A percentile compares a stretch with the other conserved stretches of the same genome.
Evolutionary conservation across 2,888 invertebrate species (phyloP).

Genomic region (Axea sp.): DNA sequence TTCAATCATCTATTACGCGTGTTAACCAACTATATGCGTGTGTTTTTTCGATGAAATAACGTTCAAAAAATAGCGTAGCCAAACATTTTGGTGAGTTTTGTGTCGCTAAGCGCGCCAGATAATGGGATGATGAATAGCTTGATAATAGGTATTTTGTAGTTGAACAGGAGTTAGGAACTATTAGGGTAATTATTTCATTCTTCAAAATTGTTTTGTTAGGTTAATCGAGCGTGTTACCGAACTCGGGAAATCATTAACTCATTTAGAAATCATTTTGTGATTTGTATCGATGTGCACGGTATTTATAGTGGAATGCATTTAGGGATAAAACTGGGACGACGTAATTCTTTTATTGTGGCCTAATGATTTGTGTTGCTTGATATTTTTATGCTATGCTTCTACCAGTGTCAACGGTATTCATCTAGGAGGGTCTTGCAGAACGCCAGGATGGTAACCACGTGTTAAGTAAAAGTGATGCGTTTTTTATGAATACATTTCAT

Average conservation of each 20-base stretch:
- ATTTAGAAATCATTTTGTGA: conserved; percentile 38
- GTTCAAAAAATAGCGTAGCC: conserved; percentile 19
- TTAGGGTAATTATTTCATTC: conserved; percentile 33
- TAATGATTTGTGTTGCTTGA: conserved; percentile 14
- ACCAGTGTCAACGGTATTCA: background rate
- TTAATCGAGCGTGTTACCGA: conserved; percentile 20
- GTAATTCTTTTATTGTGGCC: conserved; percentile 27
- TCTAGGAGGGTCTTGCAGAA: conserved; percentile 12
- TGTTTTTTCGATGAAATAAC: conserved; percentile 34
- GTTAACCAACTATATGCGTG: conserved; percentile 34
- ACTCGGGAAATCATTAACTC: conserved; percentile 28
- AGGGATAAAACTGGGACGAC: conserved; percentile 30
- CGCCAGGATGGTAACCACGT: conserved; percentile 16
- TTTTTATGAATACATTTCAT: conserved; percentile 29
- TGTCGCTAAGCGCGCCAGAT: background rate
- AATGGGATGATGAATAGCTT: conserved; percentile 17
- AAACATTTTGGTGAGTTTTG: conserved; percentile 12
- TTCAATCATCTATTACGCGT: conserved; percentile 68
- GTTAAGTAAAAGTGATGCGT: conserved; percentile 40
- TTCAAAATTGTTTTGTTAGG: conserved; percentile 27
- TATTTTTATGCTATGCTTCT: conserved; percentile 17
- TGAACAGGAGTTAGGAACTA: background rate
- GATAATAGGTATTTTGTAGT: conserved; percentile 14
- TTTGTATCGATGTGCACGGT: conserved; percentile 1
- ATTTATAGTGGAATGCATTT: conserved; percentile 1